Base-by-base conservation (phyloP, 2,113 vertebrate species). In the Mustelus asterias region DNA sequence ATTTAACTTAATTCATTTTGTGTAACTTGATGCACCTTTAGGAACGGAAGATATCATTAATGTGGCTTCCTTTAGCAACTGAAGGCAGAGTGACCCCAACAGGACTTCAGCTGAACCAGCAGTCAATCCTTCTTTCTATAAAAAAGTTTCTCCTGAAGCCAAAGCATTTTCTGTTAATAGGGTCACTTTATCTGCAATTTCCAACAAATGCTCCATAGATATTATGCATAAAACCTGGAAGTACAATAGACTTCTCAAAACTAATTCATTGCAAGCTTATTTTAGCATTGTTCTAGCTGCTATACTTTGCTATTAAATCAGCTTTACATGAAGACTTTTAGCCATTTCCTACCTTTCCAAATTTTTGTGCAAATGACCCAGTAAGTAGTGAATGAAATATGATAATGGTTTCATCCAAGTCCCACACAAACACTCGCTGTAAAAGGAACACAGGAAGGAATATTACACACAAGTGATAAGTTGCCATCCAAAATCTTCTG, bases 381-480 rank as follows among this genome's bases (percentile, higher is more conserved):
- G 99, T 99, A 96, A 99, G 99, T 96, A 99, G 98, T 0, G 99
- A 99, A 96, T 99, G 99, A 98, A 99, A 99, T 96, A 99, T 99
- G 80, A 99, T 99, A 96, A 99, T 99, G 96, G 99, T 99, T 97
- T 99, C 99, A 96, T 99, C 99, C 97, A 99, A 97, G 97, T 99
- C 99, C 99, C 99, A 99, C 37, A 99, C 97, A 95, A 99, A 99
- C 96, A 99, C 98, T 20, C 99, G 96, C 99, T 99, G 96, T 37
- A 95, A 20, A 67, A 92, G 96, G 96, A 89, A 97, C 97, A 96
- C 80, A 96, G 24, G 96, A 22, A 96, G 54, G 85, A 26, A 41
- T 26, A 76, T 33, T 76, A 76, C 11, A 76, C 72, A 76, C 10
- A 10, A 44, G 60, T 20, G 67, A 88, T 48, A 69, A 72, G 26